Evolutionary conservation across 1,140 invertebrate species (phyloP).

Genomic region (Cotesia chilonis): DNA sequence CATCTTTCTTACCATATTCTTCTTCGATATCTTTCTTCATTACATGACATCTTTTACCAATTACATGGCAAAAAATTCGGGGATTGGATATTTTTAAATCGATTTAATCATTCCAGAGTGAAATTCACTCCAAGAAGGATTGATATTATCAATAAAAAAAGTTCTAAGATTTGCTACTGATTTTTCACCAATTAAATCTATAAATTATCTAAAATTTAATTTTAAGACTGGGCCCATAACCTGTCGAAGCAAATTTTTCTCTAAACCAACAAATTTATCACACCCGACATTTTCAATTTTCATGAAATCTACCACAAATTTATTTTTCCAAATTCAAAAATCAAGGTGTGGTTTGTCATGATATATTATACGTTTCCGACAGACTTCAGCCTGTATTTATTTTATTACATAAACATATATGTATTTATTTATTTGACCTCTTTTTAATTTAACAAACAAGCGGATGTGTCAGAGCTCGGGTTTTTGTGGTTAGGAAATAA

Average conservation of each 20-base stretch:
- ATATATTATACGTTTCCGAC: background rate
- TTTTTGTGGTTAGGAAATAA: background rate
- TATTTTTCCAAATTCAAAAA: background rate
- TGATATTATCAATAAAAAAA: too few species aligned
- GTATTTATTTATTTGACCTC: background rate
- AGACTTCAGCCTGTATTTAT: background rate
- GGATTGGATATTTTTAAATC: too few species aligned
- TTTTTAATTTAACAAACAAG: slow-evolving; percentile 1
- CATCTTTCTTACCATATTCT: slow-evolving; percentile 12
- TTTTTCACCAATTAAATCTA: too few species aligned
- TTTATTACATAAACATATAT: background rate
- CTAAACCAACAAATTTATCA: too few species aligned
- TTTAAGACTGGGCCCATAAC: too few species aligned
- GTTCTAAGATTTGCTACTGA: too few species aligned
- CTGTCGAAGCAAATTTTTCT: too few species aligned
- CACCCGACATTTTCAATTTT: too few species aligned
- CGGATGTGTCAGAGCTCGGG: background rate
- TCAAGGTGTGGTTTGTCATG: background rate
- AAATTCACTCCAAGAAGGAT: too few species aligned
- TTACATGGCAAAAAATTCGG: too few species aligned
- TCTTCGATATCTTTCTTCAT: slow-evolving; percentile 12
- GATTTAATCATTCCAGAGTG: too few species aligned
- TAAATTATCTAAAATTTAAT: too few species aligned
- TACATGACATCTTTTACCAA: slow-evolving; percentile 14
- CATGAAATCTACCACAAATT: background rate